Base-by-base conservation (phyloP, 2,797 vertebrate species). In the Lithobates pipiens region DNA sequence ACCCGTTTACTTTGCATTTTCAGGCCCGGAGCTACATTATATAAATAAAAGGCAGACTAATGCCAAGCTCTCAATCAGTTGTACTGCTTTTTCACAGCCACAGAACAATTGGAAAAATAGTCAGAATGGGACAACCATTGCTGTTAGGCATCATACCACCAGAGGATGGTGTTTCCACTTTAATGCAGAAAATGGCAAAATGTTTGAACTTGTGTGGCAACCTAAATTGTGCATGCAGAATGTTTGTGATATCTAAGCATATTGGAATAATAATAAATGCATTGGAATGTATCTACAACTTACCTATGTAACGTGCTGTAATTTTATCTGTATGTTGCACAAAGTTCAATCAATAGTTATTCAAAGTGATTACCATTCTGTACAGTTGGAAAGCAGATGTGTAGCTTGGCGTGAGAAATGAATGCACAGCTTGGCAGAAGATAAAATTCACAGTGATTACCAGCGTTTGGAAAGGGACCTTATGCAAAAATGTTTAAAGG, bases 371-470 rank as follows among this genome's bases (percentile, higher is more conserved):
- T 50, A n/a, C 44, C 68, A 79, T 21, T 34, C 77, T 50, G 32
- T 85, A 74, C 68, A 84, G 67, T 77, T 42, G 16, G 54, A 72
- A 76, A 76, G 46, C 82, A 84, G 76, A 84, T 84, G 83, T 78
- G 76, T 65, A 34, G 32, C 69, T 50, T 85, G 76, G 83, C 61
- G 69, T 50, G 11, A 42, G 34, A 76, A 69, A 75, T 75, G 23
- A 80, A 67, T 72, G 57, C 76, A 57, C 77, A 80, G 68, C 61
- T 85, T 85, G 76, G 54, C 69, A 67, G 69, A 72, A 42, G 61
- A 85, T 54, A 74, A 79, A 74, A 27, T 70, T 57, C 29, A 50
- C 27, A n/a, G 68, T 74, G 68, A 79, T 85, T 85, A 85, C 69
- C 77, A 44, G 21, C 9, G n/a, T 46, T 65, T 67, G 54, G 70